A percentile compares a stretch with the other conserved stretches of the same genome.
Evolutionary conservation across 2,113 vertebrate genomes (phyloP).

Genomic region (Centropus unirufus): DNA sequence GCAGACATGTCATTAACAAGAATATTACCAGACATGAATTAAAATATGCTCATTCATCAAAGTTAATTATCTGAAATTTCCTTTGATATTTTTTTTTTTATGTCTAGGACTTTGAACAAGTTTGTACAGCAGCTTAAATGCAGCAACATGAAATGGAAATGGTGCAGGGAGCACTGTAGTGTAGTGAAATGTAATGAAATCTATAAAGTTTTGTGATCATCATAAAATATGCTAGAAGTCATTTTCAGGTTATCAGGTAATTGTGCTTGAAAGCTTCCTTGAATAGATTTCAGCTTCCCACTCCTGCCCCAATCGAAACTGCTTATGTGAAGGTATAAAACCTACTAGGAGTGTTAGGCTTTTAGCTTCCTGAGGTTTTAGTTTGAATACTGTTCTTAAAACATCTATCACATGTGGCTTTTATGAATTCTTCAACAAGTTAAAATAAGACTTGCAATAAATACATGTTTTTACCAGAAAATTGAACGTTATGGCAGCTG

Average conservation of each 20-base stretch:
- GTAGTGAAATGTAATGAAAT: slow-evolving; percentile 29
- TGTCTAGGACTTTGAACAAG: slow-evolving; percentile 65
- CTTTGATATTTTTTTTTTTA: slow-evolving; percentile 68
- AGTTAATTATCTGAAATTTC: slow-evolving; percentile 75
- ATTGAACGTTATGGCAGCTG: slow-evolving; percentile 65
- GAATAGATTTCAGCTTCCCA: slow-evolving; percentile 55
- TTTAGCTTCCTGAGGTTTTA: slow-evolving; percentile 48
- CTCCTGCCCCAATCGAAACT: slow-evolving; percentile 17
- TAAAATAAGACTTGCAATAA: slow-evolving; percentile 70
- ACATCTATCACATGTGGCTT: slow-evolving; percentile 65
- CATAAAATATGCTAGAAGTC: background rate
- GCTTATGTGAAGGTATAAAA: slow-evolving; percentile 51
- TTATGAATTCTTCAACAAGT: slow-evolving; percentile 71
- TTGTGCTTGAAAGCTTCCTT: slow-evolving; percentile 32
- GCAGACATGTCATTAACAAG: slow-evolving; percentile 76
- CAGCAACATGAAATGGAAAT: slow-evolving; percentile 50
- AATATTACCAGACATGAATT: slow-evolving; percentile 75
- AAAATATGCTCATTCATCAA: slow-evolving; percentile 74
- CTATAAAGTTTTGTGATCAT: slow-evolving; percentile 36
- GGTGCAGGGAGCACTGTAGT: background rate
- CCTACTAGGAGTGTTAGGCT: slow-evolving; percentile 49
- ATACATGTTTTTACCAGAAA: slow-evolving; percentile 75
- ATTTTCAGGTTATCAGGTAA: slow-evolving; percentile 54
- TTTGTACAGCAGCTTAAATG: slow-evolving; percentile 61
- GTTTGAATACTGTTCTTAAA: slow-evolving; percentile 57